A percentile compares a stretch with the other conserved stretches of the same genome.
These are phyloP conservation scores for Phasia obesa DNA, from an alignment of 2,888 invertebrate species.

Conservation along the genomic window DNA sequence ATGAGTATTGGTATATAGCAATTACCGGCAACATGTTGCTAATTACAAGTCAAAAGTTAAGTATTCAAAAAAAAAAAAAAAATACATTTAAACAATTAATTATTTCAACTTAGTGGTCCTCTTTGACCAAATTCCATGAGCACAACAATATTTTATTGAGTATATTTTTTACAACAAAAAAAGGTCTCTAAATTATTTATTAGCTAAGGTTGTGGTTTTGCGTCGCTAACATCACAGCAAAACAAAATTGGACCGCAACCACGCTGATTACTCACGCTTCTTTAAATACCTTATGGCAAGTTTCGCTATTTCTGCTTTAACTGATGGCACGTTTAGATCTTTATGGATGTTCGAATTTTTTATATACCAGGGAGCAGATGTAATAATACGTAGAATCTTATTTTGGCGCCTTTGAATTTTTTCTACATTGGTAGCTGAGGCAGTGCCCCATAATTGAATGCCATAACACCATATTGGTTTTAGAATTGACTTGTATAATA, in stretches of 20 bases:
- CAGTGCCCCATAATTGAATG: too few species aligned
- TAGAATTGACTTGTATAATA: too few species aligned
- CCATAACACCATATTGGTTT: too few species aligned
- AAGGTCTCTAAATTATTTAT: constrained; percentile 57
- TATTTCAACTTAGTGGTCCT: neutral
- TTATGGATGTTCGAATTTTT: too few species aligned
- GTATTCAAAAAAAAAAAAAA: too few species aligned
- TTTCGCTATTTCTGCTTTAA: neutral
- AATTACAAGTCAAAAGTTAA: neutral
- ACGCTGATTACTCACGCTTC: neutral
- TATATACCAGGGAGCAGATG: too few species aligned
- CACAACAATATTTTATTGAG: constrained; percentile 3
- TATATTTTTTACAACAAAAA: neutral
- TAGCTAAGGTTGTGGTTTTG: constrained; percentile 57
- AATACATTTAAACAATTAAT: neutral
- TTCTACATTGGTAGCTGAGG: too few species aligned
- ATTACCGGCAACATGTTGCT: neutral
- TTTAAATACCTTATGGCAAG: too few species aligned
- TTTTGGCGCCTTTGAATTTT: too few species aligned
- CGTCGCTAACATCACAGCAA: constrained; percentile 41
- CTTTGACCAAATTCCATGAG: neutral
- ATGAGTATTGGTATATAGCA: neutral
- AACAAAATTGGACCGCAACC: neutral
- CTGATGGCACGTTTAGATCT: too few species aligned
- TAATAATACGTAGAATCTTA: too few species aligned